These are phyloP conservation scores for Semicossyphus pulcher DNA, from an alignment of 2,113 vertebrate species.

Conservation along the genomic window DNA sequence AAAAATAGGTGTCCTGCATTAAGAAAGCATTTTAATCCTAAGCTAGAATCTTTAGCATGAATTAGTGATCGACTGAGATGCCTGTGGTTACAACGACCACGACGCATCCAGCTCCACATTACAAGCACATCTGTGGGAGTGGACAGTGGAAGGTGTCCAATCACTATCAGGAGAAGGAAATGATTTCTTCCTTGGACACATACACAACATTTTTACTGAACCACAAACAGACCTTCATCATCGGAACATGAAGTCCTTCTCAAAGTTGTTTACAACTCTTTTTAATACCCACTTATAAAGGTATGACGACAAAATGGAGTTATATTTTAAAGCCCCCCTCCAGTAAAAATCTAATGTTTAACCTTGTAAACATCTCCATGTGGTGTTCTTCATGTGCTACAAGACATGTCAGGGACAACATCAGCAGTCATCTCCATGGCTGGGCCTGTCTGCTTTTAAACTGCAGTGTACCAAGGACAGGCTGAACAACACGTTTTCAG, in stretches of 20 bases:
- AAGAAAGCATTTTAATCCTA: background rate
- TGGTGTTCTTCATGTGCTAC: no score
- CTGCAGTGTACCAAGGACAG: no score
- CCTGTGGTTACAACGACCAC: conserved; percentile 12
- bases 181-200: background rate
- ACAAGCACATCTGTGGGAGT: background rate
- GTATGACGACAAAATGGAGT: no score
- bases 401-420: no score
- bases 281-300: no score
- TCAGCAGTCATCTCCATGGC: no score
- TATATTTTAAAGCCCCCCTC: no score
- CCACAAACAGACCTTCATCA: background rate
- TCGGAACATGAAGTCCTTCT: background rate
- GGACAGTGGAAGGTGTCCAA: conserved; percentile 7
- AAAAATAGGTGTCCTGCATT: background rate
- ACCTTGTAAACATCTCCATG: no score
- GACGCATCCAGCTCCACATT: conserved; percentile 2
- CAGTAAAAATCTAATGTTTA: no score
- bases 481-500: no score
- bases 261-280: background rate
- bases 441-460: no score
- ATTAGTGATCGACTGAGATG: background rate
- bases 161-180: conserved; percentile 18
- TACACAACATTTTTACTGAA: background rate
- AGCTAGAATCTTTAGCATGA: background rate